Base-by-base conservation (phyloP, 2,888 invertebrate species). In the Athripsodes cinereus region DNA sequence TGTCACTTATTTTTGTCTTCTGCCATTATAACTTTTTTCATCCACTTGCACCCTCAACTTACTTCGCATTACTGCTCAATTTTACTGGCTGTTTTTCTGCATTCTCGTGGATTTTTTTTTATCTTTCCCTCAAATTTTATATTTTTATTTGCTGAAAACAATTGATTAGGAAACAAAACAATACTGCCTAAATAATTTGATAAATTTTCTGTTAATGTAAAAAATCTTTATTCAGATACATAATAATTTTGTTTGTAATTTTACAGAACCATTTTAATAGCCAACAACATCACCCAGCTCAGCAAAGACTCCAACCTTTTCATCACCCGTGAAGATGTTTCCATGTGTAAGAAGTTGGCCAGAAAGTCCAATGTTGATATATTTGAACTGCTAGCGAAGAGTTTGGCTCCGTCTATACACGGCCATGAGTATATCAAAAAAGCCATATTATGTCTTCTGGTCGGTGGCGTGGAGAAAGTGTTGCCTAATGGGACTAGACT, bases 371-470 rank as follows among this genome's bases (percentile, higher is more conserved):
- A 81, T 16, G 78, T 81, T 48, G 88, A 95, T 71, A 89, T 96
- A 63, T 98, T 97, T 70, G 91, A 96, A 55, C 72, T 94, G 59
- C 78, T 99, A 31, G 84, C 93, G 55, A 89, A 90, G 68, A 98
- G 98, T 0, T 74, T 99, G 54, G 99, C 99, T 0, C 99, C 99
- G 0, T 96, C 98, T 0, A 99, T 99, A 69, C 94, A 96, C 67
- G 99, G 99, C 0, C 95, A 99, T 68, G 90, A 93, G 22, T 96
- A 87, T 69, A 94, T 98, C 6, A 99, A 99, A 74, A 92, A 91
- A 70, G 98, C 99, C 0, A 91, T 99, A 61, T 78, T 99, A 22
- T 97, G 97, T 69, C 81, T 97, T 68, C 73, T 99, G 57, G 78
- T 99, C 5, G 98, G 99, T 0, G 99, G 99, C 0, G 90, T 90